Evolutionary conservation across 2,888 invertebrate species (phyloP).

Genomic region (Cloeon dipterum): DNA sequence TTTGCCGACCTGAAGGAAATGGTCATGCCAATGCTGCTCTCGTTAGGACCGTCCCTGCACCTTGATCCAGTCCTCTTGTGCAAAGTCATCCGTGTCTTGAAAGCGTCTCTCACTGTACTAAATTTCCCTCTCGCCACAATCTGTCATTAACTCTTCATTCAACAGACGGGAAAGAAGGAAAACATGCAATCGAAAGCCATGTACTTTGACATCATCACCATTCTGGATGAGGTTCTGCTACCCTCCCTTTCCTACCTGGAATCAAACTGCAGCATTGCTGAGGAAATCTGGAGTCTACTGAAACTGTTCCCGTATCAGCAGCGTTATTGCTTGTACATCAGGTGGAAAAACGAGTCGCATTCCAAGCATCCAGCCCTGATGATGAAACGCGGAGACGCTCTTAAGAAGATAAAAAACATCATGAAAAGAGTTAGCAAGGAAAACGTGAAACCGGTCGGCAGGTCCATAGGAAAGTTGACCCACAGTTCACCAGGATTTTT

Average conservation of each 20-base stretch:
- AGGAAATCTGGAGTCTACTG: constrained; percentile 83
- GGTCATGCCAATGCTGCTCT: constrained; percentile 64
- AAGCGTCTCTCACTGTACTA: constrained; percentile 21
- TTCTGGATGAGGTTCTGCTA: constrained; percentile 70
- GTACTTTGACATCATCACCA: constrained; percentile 61
- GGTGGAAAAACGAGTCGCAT: constrained; percentile 88
- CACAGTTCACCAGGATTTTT: constrained; percentile 89
- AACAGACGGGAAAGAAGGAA: too few species aligned
- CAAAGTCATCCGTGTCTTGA: constrained; percentile 40
- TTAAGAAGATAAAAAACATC: constrained; percentile 81
- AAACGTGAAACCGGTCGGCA: constrained; percentile 89
- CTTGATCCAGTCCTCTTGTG: constrained; percentile 75
- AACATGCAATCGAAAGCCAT: too few species aligned
- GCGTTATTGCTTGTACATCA: constrained; percentile 71
- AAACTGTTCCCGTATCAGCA: constrained; percentile 70
- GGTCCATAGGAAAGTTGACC: constrained; percentile 88
- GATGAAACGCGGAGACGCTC: constrained; percentile 60
- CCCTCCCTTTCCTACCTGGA: constrained; percentile 82
- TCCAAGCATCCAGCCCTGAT: constrained; percentile 62
- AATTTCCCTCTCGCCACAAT: constrained; percentile 1
- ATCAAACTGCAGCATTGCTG: constrained; percentile 86
- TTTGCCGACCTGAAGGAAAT: constrained; percentile 48
- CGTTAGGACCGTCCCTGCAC: constrained; percentile 71
- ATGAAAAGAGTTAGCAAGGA: constrained; percentile 97
- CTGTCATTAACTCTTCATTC: not conserved